These are phyloP conservation scores for Aphis gossypii DNA, from an alignment of 1,140 invertebrate species.

Conservation along the genomic window DNA sequence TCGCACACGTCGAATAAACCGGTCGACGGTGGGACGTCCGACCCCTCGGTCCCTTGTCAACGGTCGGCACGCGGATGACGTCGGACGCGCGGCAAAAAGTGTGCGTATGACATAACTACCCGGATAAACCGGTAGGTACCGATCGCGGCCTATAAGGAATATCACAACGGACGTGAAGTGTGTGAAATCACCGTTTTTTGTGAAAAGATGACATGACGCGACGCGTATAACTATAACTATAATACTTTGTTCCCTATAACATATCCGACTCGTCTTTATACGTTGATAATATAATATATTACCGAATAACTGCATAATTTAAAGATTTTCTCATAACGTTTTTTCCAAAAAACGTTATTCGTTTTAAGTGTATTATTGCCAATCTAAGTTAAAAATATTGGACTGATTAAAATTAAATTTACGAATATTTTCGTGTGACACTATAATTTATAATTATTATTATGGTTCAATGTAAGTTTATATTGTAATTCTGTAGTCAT, in stretches of 20 bases:
- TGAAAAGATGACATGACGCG: neutral
- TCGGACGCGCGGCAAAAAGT: neutral
- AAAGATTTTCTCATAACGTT: neutral
- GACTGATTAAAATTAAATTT: neutral
- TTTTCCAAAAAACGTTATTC: neutral
- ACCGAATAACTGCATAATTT: neutral
- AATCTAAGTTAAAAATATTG: neutral
- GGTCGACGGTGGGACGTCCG: neutral
- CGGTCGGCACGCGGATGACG: neutral
- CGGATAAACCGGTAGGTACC: slow-evolving; percentile 4
- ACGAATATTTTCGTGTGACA: neutral
- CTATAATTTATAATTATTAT: neutral
- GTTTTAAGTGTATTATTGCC: neutral
- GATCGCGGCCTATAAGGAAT: neutral
- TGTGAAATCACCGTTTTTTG: slow-evolving; percentile 7
- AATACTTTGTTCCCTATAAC: neutral
- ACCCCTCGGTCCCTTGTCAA: slow-evolving; percentile 19
- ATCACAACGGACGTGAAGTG: neutral
- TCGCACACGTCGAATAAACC: neutral
- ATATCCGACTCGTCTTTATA: neutral
- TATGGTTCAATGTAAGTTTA: neutral
- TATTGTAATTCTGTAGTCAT: neutral
- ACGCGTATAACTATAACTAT: neutral
- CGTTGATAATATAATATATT: neutral
- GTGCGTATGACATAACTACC: neutral